phyloP scores from a whole-genome alignment of 2,113 vertebrate species.

The Uria lomvia region DNA sequence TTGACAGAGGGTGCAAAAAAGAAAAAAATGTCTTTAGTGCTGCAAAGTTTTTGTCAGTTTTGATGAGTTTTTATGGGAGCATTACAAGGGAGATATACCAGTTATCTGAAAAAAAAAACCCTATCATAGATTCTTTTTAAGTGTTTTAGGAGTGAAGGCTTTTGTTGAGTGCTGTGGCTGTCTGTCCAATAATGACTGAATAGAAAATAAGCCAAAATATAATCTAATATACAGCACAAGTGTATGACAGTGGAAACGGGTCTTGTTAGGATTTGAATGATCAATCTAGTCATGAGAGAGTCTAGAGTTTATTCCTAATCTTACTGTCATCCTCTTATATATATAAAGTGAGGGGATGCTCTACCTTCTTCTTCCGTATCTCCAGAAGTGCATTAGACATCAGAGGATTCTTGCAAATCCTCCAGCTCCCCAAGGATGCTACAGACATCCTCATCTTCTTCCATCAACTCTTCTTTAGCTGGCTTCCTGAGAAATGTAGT shows the following conservation, averaged over 20 bases:
- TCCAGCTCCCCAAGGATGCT: conserved; percentile 26
- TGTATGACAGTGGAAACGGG: not conserved
- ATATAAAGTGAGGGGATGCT: not conserved
- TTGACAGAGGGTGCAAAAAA: not conserved
- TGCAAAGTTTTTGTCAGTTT: not conserved
- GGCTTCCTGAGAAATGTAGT: conserved; percentile 17
- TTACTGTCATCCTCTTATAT: conserved; percentile 15
- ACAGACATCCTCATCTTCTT: conserved; percentile 35
- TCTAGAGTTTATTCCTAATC: not conserved
- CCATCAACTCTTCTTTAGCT: conserved; percentile 35
- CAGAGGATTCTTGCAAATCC: conserved; percentile 48
- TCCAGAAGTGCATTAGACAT: conserved; percentile 23
- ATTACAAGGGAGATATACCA: not conserved
- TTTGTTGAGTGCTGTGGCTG: not conserved
- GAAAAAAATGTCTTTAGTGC: not conserved
- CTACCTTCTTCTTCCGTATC: conserved; percentile 6
- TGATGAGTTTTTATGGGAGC: not conserved
- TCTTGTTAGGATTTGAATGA: not conserved
- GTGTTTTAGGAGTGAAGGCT: not conserved
- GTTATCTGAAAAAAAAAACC: not conserved
- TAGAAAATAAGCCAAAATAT: not conserved
- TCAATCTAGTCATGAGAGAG: not conserved
- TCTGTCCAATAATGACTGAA: not conserved
- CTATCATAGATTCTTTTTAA: not conserved
- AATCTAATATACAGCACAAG: not conserved